Base-by-base conservation (phyloP, 2,113 vertebrate genomes). In the Colinus virginianus region DNA sequence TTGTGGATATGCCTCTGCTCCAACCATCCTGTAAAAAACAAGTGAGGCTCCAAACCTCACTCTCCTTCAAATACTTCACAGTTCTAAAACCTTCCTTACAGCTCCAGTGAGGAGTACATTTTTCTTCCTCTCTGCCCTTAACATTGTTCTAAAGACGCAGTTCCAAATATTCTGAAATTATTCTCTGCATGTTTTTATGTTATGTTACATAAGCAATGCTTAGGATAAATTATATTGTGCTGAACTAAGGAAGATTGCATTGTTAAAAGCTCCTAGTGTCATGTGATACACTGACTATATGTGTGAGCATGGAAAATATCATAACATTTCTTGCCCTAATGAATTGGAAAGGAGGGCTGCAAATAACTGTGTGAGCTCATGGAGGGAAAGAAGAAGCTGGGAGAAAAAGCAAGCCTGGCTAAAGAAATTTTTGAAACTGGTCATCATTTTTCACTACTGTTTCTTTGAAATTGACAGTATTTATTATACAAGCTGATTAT, bases 301-400 rank as follows among this genome's bases (percentile, higher is more conserved):
- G 66, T 90, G 7, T 66, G 59, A 74, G 34, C 17, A 58, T 75
- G 66, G 77, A 84, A 93, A n/a, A 45, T 17, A 71, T 3, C 74
- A 30, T 69, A 71, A 23, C 40, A 12, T 84, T 91, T 88, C 34
- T 10, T 66, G 26, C 48, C 22, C 26, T 17, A 13, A 17, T 0
- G 1, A 34, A 4, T 21, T 71, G 32, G 38, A 63, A 78, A 67
- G 63, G 68, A 66, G 49, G 68, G 26, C 40, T 95, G 46, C 51
- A 23, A 67, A 68, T 62, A 61, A 13, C 61, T 80, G 19, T 43
- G 34, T 43, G 51, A 43, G 17, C 48, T 84, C 0, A 0, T 3
- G 9, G 34, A 55, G 48, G 43, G 18, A 56, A 83, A 56, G 59
- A 93, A 13, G 34, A 55, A 75, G 28, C 19, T 70, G 30, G 30